Base-by-base conservation (phyloP, 2,888 invertebrate genomes). In the Apeira syringaria region DNA sequence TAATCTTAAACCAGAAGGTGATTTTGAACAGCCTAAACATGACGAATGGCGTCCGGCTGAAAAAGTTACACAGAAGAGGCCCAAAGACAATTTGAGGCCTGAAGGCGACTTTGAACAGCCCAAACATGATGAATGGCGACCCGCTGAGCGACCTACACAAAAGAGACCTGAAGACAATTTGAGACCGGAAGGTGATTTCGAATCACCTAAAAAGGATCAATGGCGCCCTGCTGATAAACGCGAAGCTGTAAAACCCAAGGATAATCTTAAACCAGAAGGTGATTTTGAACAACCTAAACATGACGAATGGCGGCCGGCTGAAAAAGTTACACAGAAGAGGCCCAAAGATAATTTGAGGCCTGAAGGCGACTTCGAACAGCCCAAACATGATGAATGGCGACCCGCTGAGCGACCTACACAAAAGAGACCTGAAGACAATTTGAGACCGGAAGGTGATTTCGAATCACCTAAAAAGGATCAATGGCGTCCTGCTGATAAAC, bases 361-460 rank as follows among this genome's bases (percentile, higher is more conserved):
- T 0, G 93, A 94, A 64, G 94, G 94, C 0, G 91, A 92, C 0
- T 91, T 92, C 54, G 86, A 86, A 35, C 56, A 64, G 2, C 91
- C 87, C 0, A 74, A 80, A 34, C 74, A 74, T 1, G 77, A 79
- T 0, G 56, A 74, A 47, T 86, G 83, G 71, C 64, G 69, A 0
- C 81, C 80, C 13, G 76, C 77, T 56, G 78, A 86, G 45, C 55
- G 70, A 17, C 69, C 56, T 5, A 62, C 46, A 1, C 59, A 42
- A 0, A 58, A 34, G 11, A 68, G 63, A 37, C 74, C 76, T 0
- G 27, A 61, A 38, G 81, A 81, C 50, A 93, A 93, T 63, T 59
- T 93, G 0, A 74, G 68, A 41, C 84, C 90, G 0, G 92, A 92
- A 55, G 92, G 92, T 2, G 88, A 90, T 0, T 91, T 91, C 59